Percentiles rank a stretch among this genome's conserved stretches.
phyloP scores from a whole-genome alignment of 2,797 vertebrate species.

The Monodelphis domestica region DNA sequence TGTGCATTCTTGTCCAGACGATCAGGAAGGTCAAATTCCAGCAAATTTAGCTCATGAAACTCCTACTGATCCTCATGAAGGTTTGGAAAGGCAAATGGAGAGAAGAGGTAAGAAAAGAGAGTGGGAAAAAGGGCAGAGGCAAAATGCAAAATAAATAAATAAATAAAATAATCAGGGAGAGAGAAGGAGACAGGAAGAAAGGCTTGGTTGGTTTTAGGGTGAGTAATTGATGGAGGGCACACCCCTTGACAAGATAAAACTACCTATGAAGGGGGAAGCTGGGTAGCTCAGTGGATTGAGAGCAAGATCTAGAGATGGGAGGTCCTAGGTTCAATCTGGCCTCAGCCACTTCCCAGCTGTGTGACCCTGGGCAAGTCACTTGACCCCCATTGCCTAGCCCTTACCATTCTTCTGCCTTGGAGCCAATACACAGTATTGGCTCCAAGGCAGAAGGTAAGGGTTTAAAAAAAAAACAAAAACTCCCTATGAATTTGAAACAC shows the following conservation, averaged over 20 bases:
- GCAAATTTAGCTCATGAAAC: conserved; percentile 49
- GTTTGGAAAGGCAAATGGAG: conserved; percentile 26
- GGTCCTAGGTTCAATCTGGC: too few species aligned
- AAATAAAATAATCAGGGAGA: background rate
- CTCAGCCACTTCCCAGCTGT: too few species aligned
- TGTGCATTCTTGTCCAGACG: background rate
- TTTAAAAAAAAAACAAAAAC: too few species aligned
- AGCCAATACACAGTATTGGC: too few species aligned
- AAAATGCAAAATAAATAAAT: background rate
- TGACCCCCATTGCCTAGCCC: too few species aligned
- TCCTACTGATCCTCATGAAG: background rate
- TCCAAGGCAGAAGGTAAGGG: too few species aligned
- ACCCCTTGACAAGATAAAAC: background rate
- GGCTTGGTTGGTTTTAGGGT: background rate
- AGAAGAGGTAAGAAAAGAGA: conserved; percentile 45
- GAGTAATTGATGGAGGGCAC: background rate
- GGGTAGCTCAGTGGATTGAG: too few species aligned
- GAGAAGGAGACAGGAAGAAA: background rate
- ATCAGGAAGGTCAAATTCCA: conserved; percentile 46
- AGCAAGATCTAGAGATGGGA: too few species aligned
- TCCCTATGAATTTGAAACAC: background rate
- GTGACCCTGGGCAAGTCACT: too few species aligned
- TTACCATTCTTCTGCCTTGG: too few species aligned
- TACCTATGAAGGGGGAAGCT: too few species aligned
- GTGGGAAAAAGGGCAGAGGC: background rate